phyloP scores from a whole-genome alignment of 2,113 vertebrate genomes.

The Bos javanicus region DNA sequence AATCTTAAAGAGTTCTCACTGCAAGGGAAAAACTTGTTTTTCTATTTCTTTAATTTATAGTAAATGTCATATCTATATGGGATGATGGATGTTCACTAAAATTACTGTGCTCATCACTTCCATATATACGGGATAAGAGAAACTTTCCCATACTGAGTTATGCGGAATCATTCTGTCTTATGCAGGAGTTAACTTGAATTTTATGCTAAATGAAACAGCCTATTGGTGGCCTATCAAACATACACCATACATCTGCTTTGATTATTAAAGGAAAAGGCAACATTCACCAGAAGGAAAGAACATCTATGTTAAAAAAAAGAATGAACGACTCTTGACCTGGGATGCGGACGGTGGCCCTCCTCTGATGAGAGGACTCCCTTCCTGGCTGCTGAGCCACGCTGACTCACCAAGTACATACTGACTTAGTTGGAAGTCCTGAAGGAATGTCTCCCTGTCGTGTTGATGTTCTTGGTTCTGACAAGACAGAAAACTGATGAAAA shows the following conservation, averaged over 20 bases:
- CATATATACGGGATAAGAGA: not conserved
- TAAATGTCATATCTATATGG: not conserved
- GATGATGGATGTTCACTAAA: not conserved
- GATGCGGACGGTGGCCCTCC: not conserved
- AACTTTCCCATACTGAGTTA: not conserved
- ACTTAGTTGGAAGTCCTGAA: not conserved
- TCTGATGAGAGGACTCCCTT: not conserved
- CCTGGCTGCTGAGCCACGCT: not conserved
- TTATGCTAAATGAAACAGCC: not conserved
- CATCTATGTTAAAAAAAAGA: not conserved
- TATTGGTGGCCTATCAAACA: not conserved
- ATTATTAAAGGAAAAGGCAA: not conserved
- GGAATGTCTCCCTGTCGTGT: not conserved
- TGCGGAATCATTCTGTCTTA: not conserved
- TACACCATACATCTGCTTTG: not conserved
- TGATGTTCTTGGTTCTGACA: not conserved
- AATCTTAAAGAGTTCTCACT: not conserved
- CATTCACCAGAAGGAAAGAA: not conserved
- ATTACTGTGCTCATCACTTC: not conserved
- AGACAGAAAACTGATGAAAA: not conserved
- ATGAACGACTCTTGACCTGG: not conserved
- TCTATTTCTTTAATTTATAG: not conserved
- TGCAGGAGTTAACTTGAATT: not conserved
- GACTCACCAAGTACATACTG: not conserved
- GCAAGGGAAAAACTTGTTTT: not conserved